Evolutionary conservation across 23 tunicate genomes (phyloP).

Genomic region (Corella eumyota): DNA sequence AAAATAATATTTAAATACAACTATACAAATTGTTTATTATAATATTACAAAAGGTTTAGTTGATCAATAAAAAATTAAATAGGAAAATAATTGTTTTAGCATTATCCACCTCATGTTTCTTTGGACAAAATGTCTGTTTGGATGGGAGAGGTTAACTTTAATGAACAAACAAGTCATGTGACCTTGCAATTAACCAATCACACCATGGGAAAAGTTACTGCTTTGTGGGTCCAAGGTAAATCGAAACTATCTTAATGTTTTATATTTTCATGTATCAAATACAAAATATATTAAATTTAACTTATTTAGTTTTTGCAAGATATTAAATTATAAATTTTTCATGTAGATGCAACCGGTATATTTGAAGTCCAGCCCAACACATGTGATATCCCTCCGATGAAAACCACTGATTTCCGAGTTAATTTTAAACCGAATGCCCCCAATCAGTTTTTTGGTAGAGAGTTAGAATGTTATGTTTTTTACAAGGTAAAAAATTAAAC

Average conservation of each 20-base stretch:
- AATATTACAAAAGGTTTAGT: too few species aligned
- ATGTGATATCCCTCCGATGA: conserved; percentile 73
- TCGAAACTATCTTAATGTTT: conserved; percentile 2
- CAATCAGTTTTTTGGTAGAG: conserved; percentile 50
- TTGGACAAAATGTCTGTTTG: conserved; percentile 51
- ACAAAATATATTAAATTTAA: too few species aligned
- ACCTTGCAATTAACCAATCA: conserved; percentile 72
- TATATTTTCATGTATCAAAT: not conserved
- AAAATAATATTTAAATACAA: not conserved
- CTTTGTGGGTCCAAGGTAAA: conserved; percentile 61
- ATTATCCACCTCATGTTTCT: conserved; percentile 78
- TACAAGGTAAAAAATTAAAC: too few species aligned
- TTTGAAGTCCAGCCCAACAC: conserved; percentile 48
- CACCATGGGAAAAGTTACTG: conserved; percentile 74
- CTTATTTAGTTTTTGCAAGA: too few species aligned
- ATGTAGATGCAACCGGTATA: conserved; percentile 40
- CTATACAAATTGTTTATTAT: not conserved
- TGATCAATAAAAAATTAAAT: too few species aligned
- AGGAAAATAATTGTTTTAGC: too few species aligned
- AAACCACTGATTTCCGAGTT: conserved; percentile 60
- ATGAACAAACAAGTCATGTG: conserved; percentile 13
- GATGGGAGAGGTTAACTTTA: conserved; percentile 55
- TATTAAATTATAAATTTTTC: not conserved
- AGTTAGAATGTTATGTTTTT: conserved; percentile 63
- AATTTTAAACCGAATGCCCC: conserved; percentile 53